These are phyloP conservation scores for Uria aalge DNA, from an alignment of 2,113 vertebrate genomes.

Conservation along the genomic window DNA sequence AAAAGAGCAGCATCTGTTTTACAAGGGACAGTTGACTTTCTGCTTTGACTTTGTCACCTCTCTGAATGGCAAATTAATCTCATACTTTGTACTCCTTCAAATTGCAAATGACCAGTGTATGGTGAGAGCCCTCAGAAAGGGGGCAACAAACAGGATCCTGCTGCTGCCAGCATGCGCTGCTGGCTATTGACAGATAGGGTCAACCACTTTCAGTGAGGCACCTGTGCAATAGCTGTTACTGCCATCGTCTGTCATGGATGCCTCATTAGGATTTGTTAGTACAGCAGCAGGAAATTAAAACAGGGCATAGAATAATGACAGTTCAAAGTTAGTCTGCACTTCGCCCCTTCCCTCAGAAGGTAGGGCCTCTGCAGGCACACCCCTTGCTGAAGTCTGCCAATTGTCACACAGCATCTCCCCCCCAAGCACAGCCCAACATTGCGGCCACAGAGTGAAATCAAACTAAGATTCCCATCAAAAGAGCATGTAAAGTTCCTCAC, in stretches of 20 bases:
- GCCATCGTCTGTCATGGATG: background rate
- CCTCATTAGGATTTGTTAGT: background rate
- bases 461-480: background rate
- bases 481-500: background rate
- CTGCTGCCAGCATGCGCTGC: background rate
- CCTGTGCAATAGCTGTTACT: background rate
- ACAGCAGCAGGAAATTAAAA: background rate
- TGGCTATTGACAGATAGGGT: background rate
- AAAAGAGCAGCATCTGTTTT: background rate
- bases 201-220: fast-evolving
- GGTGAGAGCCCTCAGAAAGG: background rate
- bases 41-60: background rate
- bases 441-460: background rate
- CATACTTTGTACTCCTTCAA: background rate
- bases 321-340: background rate
- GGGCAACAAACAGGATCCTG: background rate
- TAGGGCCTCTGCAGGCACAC: background rate
- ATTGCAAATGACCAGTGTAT: background rate
- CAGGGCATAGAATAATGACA: background rate
- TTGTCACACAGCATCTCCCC: background rate
- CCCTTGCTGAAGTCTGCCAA: background rate
- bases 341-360: background rate
- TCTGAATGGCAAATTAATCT: background rate
- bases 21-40: background rate
- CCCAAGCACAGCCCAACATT: background rate